Conservation (phyloP, 2,888 invertebrate species). For the Chloroclystis v-ata region DNA sequence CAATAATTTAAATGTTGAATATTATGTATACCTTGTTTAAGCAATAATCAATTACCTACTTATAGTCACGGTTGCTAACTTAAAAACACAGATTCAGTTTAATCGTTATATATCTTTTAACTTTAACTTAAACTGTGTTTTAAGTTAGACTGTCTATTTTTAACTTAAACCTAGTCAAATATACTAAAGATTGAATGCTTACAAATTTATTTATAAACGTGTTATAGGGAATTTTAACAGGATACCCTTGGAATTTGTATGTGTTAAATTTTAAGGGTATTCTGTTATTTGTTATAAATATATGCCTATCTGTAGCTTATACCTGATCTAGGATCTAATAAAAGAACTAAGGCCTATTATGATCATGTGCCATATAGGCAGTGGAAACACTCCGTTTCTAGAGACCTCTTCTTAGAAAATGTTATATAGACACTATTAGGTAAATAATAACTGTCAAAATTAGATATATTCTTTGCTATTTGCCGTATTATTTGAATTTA, state of each 20-base stretch:
- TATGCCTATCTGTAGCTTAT: slow-evolving; percentile 25
- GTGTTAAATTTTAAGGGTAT: slow-evolving; percentile 16
- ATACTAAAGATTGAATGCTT: slow-evolving; percentile 54
- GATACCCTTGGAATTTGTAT: slow-evolving; percentile 2
- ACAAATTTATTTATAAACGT: slow-evolving; percentile 33
- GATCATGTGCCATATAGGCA: slow-evolving; percentile 16
- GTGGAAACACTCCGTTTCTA: slow-evolving; percentile 23
- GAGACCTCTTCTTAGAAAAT: slow-evolving; percentile 24
- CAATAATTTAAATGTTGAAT: slow-evolving; percentile 47
- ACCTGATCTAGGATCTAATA: slow-evolving; percentile 26
- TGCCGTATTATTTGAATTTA: slow-evolving; percentile 27
- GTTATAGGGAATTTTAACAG: slow-evolving; percentile 2
- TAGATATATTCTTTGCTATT: slow-evolving; percentile 32
- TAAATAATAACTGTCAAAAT: slow-evolving; percentile 20
- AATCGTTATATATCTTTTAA: no score
- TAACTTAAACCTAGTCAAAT: slow-evolving; percentile 47
- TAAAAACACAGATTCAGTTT: not conserved
- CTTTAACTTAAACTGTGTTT: slow-evolving; percentile 11
- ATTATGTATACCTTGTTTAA: slow-evolving; percentile 57
- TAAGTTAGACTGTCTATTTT: slow-evolving; percentile 53
- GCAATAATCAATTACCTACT: slow-evolving; percentile 61
- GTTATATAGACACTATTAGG: slow-evolving; percentile 29
- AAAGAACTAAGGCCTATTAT: slow-evolving; percentile 28
- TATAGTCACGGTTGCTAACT: slow-evolving; percentile 48
- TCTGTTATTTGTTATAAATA: slow-evolving; percentile 16